phyloP scores from a whole-genome alignment of 2,888 invertebrate genomes.

The Marronus borbonicus region DNA sequence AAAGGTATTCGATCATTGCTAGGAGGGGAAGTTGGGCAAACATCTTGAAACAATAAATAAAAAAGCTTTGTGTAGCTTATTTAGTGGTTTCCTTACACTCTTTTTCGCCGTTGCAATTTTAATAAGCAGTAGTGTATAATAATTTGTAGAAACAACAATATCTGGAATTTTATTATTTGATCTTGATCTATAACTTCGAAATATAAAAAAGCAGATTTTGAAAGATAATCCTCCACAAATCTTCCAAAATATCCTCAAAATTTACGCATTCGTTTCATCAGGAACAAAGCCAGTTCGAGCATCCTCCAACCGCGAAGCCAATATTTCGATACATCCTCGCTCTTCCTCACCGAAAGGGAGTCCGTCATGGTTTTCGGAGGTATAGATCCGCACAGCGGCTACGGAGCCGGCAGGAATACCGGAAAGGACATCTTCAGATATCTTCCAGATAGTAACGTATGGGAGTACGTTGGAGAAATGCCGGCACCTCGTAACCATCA shows the following conservation, averaged over 20 bases:
- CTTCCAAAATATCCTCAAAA: too few species aligned
- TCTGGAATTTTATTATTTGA: too few species aligned
- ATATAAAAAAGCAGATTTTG: too few species aligned
- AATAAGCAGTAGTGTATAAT: too few species aligned
- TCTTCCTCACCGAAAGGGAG: slow-evolving; percentile 70
- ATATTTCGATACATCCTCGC: slow-evolving; percentile 54
- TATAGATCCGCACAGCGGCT: slow-evolving; percentile 76
- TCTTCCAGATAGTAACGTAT: slow-evolving; percentile 75
- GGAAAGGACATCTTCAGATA: slow-evolving; percentile 78
- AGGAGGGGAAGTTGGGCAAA: too few species aligned
- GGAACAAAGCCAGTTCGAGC: slow-evolving; percentile 57
- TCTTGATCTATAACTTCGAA: too few species aligned
- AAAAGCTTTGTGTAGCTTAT: too few species aligned
- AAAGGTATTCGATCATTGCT: too few species aligned
- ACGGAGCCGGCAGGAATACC: slow-evolving; percentile 74
- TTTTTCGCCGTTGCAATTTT: background rate
- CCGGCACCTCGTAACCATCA: slow-evolving; percentile 82
- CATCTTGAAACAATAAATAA: too few species aligned
- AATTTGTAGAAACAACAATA: too few species aligned
- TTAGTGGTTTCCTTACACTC: too few species aligned
- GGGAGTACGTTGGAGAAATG: slow-evolving; percentile 79
- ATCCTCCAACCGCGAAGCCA: slow-evolving; percentile 54
- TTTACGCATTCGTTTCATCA: slow-evolving; percentile 38
- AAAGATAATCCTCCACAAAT: too few species aligned
- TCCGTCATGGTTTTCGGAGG: slow-evolving; percentile 81